Conservation (phyloP, 2,113 vertebrate genomes). For the Penelope pileata region DNA sequence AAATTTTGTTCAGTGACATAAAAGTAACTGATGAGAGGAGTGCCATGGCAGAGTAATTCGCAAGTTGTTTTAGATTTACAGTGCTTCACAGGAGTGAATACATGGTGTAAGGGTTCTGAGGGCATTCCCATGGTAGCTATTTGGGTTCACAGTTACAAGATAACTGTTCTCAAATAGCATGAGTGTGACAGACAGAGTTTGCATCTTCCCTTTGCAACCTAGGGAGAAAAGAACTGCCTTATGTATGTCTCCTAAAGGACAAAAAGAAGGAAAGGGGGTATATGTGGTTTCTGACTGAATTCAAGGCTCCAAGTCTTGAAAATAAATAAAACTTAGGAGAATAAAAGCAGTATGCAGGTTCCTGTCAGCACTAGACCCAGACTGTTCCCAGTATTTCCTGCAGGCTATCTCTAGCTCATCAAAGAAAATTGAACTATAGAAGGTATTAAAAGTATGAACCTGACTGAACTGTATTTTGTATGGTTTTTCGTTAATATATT, state of each 20-base stretch:
- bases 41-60: not conserved
- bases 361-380: not conserved
- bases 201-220: not conserved
- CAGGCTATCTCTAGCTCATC: rapidly evolving
- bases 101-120: not conserved
- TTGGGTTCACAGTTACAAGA: not conserved
- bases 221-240: rapidly evolving
- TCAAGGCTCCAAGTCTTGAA: not conserved
- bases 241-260: not conserved
- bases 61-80: not conserved
- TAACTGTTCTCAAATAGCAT: not conserved
- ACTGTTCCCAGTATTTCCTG: not conserved
- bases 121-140: rapidly evolving
- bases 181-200: not conserved
- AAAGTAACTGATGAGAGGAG: not conserved
- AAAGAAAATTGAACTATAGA: not conserved
- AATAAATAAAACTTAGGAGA: not conserved
- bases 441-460: not conserved
- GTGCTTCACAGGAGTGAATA: not conserved
- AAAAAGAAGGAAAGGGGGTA: rapidly evolving
- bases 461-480: not conserved
- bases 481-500: not conserved
- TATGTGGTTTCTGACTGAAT: not conserved
- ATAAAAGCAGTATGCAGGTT: not conserved
- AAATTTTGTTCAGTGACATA: not conserved